These are phyloP conservation scores for Corvus hawaiiensis DNA, from an alignment of 2,113 vertebrate species.

Conservation along the genomic window DNA sequence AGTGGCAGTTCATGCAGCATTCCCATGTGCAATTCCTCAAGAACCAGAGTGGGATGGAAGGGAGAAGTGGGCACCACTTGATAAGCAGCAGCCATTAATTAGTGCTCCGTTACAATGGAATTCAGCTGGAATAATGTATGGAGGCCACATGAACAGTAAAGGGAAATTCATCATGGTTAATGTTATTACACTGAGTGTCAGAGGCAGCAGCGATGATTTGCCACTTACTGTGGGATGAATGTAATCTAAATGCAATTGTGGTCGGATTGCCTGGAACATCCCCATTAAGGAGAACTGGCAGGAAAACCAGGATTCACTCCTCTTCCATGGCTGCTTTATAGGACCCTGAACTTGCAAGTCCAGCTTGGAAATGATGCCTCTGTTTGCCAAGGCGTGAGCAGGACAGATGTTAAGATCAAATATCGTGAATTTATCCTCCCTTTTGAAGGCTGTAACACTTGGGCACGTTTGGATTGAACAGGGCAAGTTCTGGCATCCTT, in stretches of 20 bases:
- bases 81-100: slow-evolving; percentile 59
- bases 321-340: neutral
- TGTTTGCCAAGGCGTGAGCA: neutral
- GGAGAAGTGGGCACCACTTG: neutral
- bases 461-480: too few species aligned
- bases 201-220: slow-evolving; percentile 33
- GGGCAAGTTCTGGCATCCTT: neutral
- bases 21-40: neutral
- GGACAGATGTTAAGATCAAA: neutral
- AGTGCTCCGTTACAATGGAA: neutral
- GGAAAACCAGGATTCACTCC: neutral
- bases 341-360: neutral
- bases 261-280: neutral
- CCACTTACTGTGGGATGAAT: slow-evolving; percentile 35
- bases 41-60: neutral
- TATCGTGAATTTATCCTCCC: neutral
- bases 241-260: slow-evolving; percentile 29
- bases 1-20: neutral
- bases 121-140: slow-evolving; percentile 48
- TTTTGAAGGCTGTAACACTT: neutral
- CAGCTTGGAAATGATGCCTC: accelerated
- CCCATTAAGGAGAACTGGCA: neutral
- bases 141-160: slow-evolving; percentile 29
- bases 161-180: slow-evolving; percentile 51
- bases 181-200: slow-evolving; percentile 48